Base-by-base conservation (phyloP, 2,797 vertebrate genomes). In the Periophthalmus magnuspinnatus region DNA sequence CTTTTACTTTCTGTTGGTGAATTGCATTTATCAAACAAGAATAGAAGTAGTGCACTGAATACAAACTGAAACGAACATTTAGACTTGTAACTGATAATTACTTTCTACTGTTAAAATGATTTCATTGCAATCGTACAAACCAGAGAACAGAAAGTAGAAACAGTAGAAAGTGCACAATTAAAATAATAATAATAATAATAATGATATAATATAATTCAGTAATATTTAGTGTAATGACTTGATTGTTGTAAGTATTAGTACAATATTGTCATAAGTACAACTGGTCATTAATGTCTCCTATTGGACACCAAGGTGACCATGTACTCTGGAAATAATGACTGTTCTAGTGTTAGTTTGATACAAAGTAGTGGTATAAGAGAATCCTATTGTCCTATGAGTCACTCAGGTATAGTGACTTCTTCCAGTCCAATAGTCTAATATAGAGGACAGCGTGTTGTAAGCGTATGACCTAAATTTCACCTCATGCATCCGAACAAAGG, bases 401-500 rank as follows among this genome's bases (percentile, higher is more conserved):
- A 52, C 24, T n/a, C 50, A 55, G 50, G 17, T 45, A 56, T 38
- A 55, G 65, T 69, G 54, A 58, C 36, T 65, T 63, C 19, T 55
- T 68, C 61, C 63, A 69, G 54, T 68, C 50, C 60, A 66, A 71
- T 36, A 63, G 76, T 57, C 67, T 67, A 52, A 36, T 57, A 55
- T 47, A 50, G 48, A 69, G 63, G 54, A 74, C 72, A 75, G 61
- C 70, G 65, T 58, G 72, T 80, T 78, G 76, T 68, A 78, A 77
- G 84, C 87, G 89, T 88, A 78, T 78, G 84, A 87, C 90, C 88
- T 88, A 92, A 83, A 93, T 92, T 81, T 92, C 88, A 90, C 84
- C 85, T 83, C 79, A 62, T 71, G 72, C 84, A 76, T 72, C 72
- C 61, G 82, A 93, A 94, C 92, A 93, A 93, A 93, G 90, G 72